Conservation (phyloP, 1,140 invertebrate species). For the Polypedilum vanderplanki region DNA sequence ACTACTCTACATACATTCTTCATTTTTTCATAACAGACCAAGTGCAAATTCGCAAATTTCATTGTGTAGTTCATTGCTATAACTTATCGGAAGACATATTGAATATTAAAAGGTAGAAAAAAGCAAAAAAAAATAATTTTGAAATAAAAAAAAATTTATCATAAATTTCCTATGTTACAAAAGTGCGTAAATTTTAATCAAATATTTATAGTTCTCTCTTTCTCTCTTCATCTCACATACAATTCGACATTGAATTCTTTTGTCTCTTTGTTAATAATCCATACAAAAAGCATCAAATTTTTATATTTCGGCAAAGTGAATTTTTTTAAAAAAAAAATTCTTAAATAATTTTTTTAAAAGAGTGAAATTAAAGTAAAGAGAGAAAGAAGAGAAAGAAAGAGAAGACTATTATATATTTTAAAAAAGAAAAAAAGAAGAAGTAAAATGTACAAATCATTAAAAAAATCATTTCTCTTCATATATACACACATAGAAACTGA, state of each 20-base stretch:
- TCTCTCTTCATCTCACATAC: neutral
- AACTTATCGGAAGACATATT: slow-evolving; percentile 5
- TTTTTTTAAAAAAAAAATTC: neutral
- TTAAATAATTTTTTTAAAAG: neutral
- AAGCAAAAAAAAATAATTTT: neutral
- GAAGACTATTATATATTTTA: neutral
- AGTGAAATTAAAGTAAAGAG: neutral
- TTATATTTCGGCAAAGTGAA: neutral
- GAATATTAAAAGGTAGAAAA: slow-evolving; percentile 6
- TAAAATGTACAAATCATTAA: neutral
- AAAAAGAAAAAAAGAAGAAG: neutral
- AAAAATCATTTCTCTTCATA: slow-evolving; percentile 9
- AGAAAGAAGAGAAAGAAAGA: neutral
- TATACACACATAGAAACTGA: neutral
- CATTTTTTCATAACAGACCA: neutral
- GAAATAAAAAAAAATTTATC: no score
- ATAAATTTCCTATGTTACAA: neutral
- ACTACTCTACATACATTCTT: neutral
- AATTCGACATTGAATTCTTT: neutral
- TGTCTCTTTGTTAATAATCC: neutral
- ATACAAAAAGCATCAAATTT: neutral
- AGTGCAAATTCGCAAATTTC: neutral
- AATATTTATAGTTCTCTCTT: neutral
- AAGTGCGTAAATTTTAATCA: slow-evolving; percentile 18
- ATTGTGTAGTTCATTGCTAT: neutral